Percentiles rank a stretch among this genome's conserved stretches.
Conservation (phyloP, 2,113 vertebrate species). For the Heloderma charlesbogerti region DNA sequence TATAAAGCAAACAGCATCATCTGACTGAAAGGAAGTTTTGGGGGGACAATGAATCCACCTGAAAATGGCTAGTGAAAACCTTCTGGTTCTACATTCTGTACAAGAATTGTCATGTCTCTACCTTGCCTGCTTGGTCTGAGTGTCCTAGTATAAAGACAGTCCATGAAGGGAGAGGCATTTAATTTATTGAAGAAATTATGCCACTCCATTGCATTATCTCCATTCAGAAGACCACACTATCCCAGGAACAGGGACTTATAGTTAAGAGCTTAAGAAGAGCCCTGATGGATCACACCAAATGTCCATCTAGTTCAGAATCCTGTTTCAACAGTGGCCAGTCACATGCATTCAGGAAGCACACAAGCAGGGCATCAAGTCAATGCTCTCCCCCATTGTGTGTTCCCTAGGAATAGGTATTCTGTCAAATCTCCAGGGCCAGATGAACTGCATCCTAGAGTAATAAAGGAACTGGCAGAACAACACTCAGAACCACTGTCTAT, state of each 20-base stretch:
- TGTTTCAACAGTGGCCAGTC: neutral
- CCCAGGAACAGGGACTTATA: too few species aligned
- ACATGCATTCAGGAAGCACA: neutral
- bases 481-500: too few species aligned
- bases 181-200: neutral
- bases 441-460: too few species aligned
- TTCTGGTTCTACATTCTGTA: neutral
- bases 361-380: neutral
- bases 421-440: too few species aligned
- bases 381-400: neutral
- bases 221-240: neutral
- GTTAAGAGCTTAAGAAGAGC: neutral
- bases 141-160: neutral
- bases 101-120: neutral
- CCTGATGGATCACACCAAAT: neutral
- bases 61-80: neutral
- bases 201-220: neutral
- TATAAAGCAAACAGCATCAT: neutral
- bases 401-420: too few species aligned
- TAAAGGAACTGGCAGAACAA: too few species aligned
- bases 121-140: neutral
- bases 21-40: neutral
- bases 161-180: neutral
- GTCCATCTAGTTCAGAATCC: neutral
- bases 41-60: neutral